Conservation (phyloP, 1,140 invertebrate species). For the Homarus americanus region DNA sequence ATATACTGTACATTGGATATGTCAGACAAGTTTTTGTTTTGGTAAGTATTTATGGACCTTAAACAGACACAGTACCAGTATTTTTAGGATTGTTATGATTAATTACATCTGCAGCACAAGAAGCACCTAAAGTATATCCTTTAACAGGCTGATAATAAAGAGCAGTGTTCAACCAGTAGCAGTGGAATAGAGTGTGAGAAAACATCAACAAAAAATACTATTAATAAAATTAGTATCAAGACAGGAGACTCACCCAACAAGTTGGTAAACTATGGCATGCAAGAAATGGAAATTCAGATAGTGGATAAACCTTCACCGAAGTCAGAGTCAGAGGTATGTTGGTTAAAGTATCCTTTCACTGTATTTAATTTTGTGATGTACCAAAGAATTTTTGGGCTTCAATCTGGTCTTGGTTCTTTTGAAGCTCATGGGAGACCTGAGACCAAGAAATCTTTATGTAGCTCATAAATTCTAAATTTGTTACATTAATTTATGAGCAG, state of each 20-base stretch:
- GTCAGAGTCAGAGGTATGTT: conserved; percentile 56
- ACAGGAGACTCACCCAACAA: conserved; percentile 46
- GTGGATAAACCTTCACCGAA: conserved; percentile 65
- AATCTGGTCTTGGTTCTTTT: neutral
- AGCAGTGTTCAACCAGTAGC: conserved; percentile 57
- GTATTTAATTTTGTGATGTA: neutral
- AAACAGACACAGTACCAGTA: too few species aligned
- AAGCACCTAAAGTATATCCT: neutral
- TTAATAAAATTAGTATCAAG: conserved; percentile 54
- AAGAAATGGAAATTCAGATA: conserved; percentile 59
- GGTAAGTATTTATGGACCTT: too few species aligned
- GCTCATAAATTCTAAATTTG: neutral
- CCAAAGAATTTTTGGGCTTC: neutral
- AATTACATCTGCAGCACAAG: too few species aligned
- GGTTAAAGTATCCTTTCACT: neutral
- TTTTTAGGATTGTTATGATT: too few species aligned
- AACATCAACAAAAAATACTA: conserved; percentile 47
- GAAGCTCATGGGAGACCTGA: neutral
- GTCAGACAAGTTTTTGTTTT: too few species aligned
- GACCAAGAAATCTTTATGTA: neutral
- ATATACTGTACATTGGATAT: too few species aligned
- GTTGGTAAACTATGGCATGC: conserved; percentile 26
- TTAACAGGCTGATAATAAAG: conserved; percentile 55
- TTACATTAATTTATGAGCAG: neutral
- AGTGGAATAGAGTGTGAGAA: conserved; percentile 46